Percentiles rank a stretch among this genome's conserved stretches.
Evolutionary conservation across 2,113 vertebrate species (phyloP).

Genomic region (Oophaga pumilio): DNA sequence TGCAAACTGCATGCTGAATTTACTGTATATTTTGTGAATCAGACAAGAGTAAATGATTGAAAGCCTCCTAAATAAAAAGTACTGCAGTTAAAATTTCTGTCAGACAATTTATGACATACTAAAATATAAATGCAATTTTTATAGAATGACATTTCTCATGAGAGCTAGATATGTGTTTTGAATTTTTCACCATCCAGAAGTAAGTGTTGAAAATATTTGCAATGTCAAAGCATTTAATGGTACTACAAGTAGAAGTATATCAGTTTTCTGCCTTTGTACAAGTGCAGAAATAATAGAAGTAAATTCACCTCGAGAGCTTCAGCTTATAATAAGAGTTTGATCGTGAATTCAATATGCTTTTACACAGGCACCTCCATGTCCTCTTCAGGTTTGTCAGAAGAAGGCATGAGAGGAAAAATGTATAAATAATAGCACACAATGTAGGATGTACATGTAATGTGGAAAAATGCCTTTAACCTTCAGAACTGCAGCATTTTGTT

Average conservation of each 20-base stretch:
- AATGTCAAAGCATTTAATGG: conserved; percentile 59
- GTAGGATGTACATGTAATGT: not conserved
- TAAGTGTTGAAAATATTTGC: conserved; percentile 63
- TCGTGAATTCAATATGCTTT: not conserved
- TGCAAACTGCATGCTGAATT: conserved; percentile 40
- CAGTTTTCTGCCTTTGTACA: conserved; percentile 39
- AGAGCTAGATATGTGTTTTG: conserved; percentile 63
- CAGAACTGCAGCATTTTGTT: no score
- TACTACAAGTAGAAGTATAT: conserved; percentile 56
- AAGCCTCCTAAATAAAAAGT: conserved; percentile 67
- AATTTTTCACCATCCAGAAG: conserved; percentile 66
- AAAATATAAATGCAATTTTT: conserved; percentile 68
- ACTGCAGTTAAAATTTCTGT: conserved; percentile 64
- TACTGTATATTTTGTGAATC: conserved; percentile 57
- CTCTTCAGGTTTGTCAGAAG: not conserved
- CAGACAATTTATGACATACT: conserved; percentile 64
- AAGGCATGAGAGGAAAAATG: not conserved
- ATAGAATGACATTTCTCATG: conserved; percentile 66
- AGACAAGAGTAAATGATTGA: conserved; percentile 59
- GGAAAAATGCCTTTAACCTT: no score
- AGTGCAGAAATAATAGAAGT: conserved; percentile 36
- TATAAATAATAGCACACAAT: not conserved
- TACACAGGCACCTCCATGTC: not conserved
- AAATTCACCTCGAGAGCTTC: conserved; percentile 22
- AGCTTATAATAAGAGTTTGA: conserved; percentile 33